Percentiles rank a stretch among this genome's conserved stretches.
phyloP scores from a whole-genome alignment of 2,113 vertebrate genomes.

The Pandion haliaetus region DNA sequence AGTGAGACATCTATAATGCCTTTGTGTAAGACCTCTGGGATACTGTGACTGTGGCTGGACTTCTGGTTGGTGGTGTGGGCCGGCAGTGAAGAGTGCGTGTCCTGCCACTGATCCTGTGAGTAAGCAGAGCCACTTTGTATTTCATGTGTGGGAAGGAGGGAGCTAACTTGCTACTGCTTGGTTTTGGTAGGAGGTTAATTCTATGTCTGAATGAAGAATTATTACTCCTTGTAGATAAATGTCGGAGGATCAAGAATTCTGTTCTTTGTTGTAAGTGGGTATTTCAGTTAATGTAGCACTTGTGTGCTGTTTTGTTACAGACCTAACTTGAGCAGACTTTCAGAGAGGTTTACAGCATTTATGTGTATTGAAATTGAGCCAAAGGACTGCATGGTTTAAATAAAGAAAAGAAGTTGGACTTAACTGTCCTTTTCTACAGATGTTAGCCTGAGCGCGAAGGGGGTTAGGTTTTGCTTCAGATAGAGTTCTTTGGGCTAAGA shows the following conservation, averaged over 20 bases:
- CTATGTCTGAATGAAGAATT: not conserved
- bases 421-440: not conserved
- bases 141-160: not conserved
- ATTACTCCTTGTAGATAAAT: not conserved
- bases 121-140: not conserved
- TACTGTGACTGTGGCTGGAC: not conserved
- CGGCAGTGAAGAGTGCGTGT: not conserved
- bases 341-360: not conserved
- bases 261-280: not conserved
- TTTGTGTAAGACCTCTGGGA: not conserved
- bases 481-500: not conserved
- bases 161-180: not conserved
- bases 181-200: not conserved
- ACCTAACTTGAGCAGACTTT: not conserved
- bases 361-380: not conserved
- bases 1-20: not conserved
- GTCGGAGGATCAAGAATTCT: not conserved
- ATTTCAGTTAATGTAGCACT: not conserved
- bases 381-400: not conserved
- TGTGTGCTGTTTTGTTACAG: not conserved
- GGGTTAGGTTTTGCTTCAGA: not conserved
- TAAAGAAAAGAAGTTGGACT: not conserved
- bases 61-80: not conserved
- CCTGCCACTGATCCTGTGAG: not conserved
- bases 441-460: not conserved